These are phyloP conservation scores for Tromatobia lineatoria DNA, from an alignment of 2,888 invertebrate species.

Conservation along the genomic window DNA sequence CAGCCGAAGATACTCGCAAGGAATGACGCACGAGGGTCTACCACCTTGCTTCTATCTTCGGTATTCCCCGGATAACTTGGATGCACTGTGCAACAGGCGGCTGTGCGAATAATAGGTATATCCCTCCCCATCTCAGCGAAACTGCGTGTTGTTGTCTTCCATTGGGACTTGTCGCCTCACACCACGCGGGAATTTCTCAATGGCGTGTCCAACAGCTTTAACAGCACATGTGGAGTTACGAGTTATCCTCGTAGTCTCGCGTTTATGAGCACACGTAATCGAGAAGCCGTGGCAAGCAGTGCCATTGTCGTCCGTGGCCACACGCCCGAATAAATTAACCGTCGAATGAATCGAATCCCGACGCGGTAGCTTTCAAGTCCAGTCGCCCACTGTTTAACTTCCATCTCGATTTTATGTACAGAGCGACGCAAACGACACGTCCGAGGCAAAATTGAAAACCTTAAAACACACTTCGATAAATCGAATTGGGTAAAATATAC, in stretches of 20 bases:
- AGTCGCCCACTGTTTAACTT: neutral
- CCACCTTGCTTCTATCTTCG: neutral
- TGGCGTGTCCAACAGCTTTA: slow-evolving; percentile 12
- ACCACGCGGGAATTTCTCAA: slow-evolving; percentile 5
- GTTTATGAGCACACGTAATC: slow-evolving; percentile 26
- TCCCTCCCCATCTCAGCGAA: neutral
- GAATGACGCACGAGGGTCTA: slow-evolving; percentile 35
- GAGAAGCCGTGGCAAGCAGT: neutral
- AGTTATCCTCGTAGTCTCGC: neutral
- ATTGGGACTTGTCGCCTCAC: neutral
- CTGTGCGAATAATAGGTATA: neutral
- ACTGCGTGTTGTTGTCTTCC: neutral
- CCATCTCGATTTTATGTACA: slow-evolving; percentile 1
- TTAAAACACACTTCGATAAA: no score
- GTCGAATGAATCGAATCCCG: slow-evolving; percentile 54
- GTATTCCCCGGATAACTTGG: slow-evolving; percentile 45
- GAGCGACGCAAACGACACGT: slow-evolving; percentile 1
- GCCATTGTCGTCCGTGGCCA: slow-evolving; percentile 51
- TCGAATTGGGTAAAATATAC: no score
- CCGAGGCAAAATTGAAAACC: no score
- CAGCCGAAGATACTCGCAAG: slow-evolving; percentile 44
- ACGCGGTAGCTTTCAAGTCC: neutral
- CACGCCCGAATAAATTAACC: slow-evolving; percentile 60
- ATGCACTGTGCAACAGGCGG: slow-evolving; percentile 14
- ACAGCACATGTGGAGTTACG: neutral